Conservation (phyloP, 2,888 invertebrate species). For the Agriopis marginaria region DNA sequence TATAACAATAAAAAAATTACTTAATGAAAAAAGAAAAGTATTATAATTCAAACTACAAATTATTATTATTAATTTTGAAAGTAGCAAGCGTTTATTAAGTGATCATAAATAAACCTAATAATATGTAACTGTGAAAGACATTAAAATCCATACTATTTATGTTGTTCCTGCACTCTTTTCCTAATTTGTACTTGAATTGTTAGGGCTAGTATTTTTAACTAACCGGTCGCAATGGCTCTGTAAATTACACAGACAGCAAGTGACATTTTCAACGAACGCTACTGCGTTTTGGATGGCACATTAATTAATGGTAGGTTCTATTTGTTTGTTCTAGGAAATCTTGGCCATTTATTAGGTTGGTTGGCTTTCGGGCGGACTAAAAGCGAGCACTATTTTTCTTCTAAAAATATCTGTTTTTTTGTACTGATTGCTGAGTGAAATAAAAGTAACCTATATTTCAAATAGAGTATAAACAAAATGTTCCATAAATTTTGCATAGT, state of each 20-base stretch:
- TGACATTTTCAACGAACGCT: no score
- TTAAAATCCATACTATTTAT: background rate
- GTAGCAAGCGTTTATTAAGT: slow-evolving; percentile 15
- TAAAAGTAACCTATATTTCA: slow-evolving; percentile 1
- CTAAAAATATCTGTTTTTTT: background rate
- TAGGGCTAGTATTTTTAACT: no score
- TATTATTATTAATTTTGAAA: background rate
- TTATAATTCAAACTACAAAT: background rate
- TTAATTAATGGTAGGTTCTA: no score
- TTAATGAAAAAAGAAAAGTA: slow-evolving; percentile 13
- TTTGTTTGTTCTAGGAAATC: no score
- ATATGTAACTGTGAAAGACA: background rate
- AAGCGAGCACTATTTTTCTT: no score
- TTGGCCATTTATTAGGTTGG: no score
- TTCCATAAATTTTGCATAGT: background rate
- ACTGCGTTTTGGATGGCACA: no score
- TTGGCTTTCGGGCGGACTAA: no score
- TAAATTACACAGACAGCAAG: no score
- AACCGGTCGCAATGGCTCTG: no score
- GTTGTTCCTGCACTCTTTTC: no score
- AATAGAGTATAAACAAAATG: slow-evolving; percentile 1
- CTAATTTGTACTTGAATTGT: no score
- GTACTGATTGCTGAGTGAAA: background rate
- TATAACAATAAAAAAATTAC: background rate
- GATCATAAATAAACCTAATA: background rate